Percentiles rank a stretch among this genome's conserved stretches.
These are phyloP conservation scores for Peromyscus eremicus DNA, from an alignment of 2,797 vertebrate genomes.

Conservation along the genomic window DNA sequence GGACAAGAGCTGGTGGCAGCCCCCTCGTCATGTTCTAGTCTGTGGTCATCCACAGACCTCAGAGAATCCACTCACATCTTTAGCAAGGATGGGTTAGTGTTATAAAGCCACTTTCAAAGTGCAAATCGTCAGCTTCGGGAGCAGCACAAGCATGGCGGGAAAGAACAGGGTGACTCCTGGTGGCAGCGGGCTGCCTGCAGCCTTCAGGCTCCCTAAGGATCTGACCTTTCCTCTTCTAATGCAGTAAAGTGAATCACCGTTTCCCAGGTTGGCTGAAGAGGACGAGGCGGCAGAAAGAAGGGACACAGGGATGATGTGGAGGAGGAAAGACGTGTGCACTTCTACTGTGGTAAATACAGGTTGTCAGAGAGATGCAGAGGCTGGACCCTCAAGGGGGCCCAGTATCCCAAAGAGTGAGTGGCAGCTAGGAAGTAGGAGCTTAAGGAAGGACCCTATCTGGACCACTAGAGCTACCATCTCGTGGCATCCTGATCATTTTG, in stretches of 20 bases:
- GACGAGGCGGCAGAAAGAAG: neutral
- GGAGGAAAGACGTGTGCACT: neutral
- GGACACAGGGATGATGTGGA: neutral
- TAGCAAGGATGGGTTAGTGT: slow-evolving; percentile 88
- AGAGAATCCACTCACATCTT: slow-evolving; percentile 80
- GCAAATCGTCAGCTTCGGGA: slow-evolving; percentile 87
- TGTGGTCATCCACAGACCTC: slow-evolving; percentile 75
- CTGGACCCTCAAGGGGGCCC: neutral
- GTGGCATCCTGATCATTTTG: slow-evolving; percentile 9
- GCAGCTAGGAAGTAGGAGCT: neutral
- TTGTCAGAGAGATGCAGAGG: neutral
- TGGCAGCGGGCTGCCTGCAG: neutral
- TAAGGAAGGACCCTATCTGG: neutral
- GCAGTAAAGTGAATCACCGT: neutral
- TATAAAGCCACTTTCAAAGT: slow-evolving; percentile 90
- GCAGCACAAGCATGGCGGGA: slow-evolving; percentile 80
- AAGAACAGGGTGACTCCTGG: neutral
- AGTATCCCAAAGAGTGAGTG: neutral
- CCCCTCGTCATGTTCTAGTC: slow-evolving; percentile 64
- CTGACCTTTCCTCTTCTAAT: neutral
- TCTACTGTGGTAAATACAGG: neutral
- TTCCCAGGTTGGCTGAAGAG: slow-evolving; percentile 49
- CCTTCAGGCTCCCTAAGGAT: neutral
- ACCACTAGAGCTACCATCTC: neutral
- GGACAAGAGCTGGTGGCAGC: slow-evolving; percentile 12